Evolutionary conservation across 2,888 invertebrate species (phyloP).

Genomic region (Watsonalla binaria): DNA sequence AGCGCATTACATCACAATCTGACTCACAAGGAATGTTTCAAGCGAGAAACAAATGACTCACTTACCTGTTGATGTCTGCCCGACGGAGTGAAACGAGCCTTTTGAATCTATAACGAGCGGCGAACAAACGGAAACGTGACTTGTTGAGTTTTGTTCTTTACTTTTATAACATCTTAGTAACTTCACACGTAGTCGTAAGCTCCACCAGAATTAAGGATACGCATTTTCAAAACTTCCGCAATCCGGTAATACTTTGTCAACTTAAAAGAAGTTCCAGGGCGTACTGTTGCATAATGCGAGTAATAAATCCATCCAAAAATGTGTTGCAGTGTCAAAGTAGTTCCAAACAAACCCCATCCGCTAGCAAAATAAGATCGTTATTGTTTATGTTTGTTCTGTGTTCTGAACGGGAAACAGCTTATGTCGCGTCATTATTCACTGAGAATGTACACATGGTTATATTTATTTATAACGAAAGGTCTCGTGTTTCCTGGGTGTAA

Average conservation of each 20-base stretch:
- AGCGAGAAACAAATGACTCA: conserved; percentile 61
- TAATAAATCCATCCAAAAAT: background rate
- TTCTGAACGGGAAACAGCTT: conserved; percentile 1
- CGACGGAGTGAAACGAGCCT: conserved; percentile 36
- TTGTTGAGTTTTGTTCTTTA: conserved; percentile 25
- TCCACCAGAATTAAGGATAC: background rate
- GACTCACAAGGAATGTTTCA: conserved; percentile 52
- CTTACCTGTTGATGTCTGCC: conserved; percentile 67
- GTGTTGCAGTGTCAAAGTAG: background rate
- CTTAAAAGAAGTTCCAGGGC: background rate
- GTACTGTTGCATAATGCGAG: too few relatives aligned
- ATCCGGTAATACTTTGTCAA: background rate
- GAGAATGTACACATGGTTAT: conserved; percentile 27
- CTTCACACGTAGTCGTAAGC: background rate
- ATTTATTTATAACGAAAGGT: conserved; percentile 39
- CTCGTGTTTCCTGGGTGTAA: conserved; percentile 43
- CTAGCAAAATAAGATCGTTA: background rate
- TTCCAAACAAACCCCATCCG: background rate
- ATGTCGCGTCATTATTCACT: conserved; percentile 12
- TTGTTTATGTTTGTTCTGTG: background rate
- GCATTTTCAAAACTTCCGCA: background rate
- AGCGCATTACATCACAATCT: conserved; percentile 40
- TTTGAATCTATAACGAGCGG: conserved; percentile 35
- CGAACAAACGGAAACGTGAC: conserved; percentile 44
- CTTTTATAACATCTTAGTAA: background rate